A percentile compares a stretch with the other conserved stretches of the same genome.
Conservation (phyloP, 2,888 invertebrate species). For the Spisula subtruncata region DNA sequence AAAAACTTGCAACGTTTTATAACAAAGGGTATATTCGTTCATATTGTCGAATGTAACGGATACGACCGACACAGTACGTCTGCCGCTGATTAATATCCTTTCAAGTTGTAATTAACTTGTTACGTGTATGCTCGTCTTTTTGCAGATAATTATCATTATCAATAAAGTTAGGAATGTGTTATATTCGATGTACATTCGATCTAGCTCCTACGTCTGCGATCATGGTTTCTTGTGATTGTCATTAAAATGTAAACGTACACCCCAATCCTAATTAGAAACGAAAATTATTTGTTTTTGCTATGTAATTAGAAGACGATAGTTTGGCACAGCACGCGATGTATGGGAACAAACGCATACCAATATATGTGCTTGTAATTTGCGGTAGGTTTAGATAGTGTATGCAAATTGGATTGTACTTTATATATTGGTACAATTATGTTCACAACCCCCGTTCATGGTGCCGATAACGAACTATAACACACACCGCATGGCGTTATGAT, state of each 20-base stretch:
- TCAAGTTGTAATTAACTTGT: constrained; percentile 40
- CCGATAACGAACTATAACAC: background rate
- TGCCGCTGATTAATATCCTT: background rate
- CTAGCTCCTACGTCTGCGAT: background rate
- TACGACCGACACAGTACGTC: background rate
- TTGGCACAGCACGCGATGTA: background rate
- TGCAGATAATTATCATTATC: constrained; percentile 31
- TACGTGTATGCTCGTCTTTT: constrained; percentile 28
- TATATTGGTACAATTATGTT: background rate
- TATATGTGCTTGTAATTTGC: background rate
- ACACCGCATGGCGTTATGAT: background rate
- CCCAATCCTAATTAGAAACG: constrained; percentile 55
- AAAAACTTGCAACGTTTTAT: background rate
- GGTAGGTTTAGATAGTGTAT: background rate
- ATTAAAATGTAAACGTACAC: constrained; percentile 61
- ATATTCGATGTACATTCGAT: constrained; percentile 20
- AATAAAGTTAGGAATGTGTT: constrained; percentile 25
- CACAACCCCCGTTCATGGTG: background rate
- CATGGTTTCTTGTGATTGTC: constrained; percentile 24
- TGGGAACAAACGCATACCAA: constrained; percentile 19
- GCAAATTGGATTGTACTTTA: constrained; percentile 16
- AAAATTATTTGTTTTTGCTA: constrained; percentile 63
- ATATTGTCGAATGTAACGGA: background rate
- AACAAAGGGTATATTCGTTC: background rate
- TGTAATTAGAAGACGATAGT: constrained; percentile 35